These are phyloP conservation scores for Scaptomyza parva DNA, from an alignment of 2,888 invertebrate species.

Conservation along the genomic window DNA sequence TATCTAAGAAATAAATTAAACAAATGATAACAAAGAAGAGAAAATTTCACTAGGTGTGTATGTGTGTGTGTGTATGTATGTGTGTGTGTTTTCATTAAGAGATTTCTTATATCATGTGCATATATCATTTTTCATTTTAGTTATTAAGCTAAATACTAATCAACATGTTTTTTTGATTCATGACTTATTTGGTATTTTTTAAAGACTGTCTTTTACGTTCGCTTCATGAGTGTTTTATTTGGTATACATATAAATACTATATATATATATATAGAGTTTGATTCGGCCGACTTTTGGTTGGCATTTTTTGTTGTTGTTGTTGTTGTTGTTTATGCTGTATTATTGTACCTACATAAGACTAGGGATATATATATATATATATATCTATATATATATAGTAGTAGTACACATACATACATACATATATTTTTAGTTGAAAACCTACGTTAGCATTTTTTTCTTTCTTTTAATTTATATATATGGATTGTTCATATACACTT, in stretches of 20 bases:
- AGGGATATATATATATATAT: constrained; percentile 40
- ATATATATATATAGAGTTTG: neutral
- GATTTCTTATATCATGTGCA: constrained; percentile 17
- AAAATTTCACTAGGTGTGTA: constrained; percentile 34
- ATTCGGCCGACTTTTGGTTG: constrained; percentile 6
- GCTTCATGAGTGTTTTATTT: constrained; percentile 53
- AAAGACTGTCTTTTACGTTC: constrained; percentile 55
- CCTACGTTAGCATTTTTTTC: constrained; percentile 46
- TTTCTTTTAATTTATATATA: constrained; percentile 20
- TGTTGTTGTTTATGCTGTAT: constrained; percentile 34
- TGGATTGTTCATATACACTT: neutral
- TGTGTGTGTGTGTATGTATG: constrained; percentile 4
- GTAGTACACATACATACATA: constrained; percentile 28
- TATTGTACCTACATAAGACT: constrained; percentile 69
- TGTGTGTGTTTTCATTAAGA: constrained; percentile 1
- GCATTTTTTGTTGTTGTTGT: too few species aligned
- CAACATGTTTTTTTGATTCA: constrained; percentile 57
- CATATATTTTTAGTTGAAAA: constrained; percentile 64
- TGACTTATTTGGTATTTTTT: constrained; percentile 51
- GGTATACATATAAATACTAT: constrained; percentile 32
- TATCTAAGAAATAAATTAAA: constrained; percentile 6
- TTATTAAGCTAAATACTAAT: constrained; percentile 59
- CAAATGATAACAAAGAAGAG: neutral
- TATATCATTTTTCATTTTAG: constrained; percentile 27
- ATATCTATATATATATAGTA: constrained; percentile 11